These are phyloP conservation scores for Philonicus albiceps DNA, from an alignment of 2,888 invertebrate genomes.

Conservation along the genomic window DNA sequence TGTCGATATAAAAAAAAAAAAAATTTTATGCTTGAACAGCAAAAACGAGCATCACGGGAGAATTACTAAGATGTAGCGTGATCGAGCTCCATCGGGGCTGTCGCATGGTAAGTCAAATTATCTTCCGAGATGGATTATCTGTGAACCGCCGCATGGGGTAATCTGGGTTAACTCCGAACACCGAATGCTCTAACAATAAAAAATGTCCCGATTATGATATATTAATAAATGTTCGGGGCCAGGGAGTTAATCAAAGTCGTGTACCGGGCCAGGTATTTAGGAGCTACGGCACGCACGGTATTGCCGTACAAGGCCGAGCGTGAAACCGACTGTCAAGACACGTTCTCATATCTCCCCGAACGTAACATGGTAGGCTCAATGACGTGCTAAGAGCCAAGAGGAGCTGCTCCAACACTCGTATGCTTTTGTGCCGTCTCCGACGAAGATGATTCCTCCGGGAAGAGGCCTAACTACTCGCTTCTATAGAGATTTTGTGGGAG, in stretches of 20 bases:
- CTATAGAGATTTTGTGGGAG: constrained; percentile 41
- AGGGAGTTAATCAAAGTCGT: constrained; percentile 47
- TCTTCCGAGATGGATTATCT: constrained; percentile 40
- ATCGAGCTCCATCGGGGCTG: constrained; percentile 26
- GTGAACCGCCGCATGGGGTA: constrained; percentile 40
- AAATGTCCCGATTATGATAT: constrained; percentile 38
- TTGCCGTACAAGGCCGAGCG: constrained; percentile 35
- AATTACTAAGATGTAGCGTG: constrained; percentile 23
- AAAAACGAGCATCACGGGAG: not conserved
- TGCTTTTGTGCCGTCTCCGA: not conserved
- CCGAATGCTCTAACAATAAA: not conserved
- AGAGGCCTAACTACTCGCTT: not conserved
- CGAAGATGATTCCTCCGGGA: not conserved
- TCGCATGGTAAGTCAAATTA: constrained; percentile 40
- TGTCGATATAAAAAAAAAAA: not conserved
- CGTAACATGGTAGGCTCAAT: constrained; percentile 27
- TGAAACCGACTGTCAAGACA: constrained; percentile 48
- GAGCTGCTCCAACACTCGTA: not conserved
- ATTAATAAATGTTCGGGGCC: constrained; percentile 43
- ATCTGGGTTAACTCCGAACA: constrained; percentile 15
- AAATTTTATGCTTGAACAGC: not conserved
- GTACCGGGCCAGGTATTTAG: constrained; percentile 19
- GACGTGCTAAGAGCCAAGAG: constrained; percentile 33
- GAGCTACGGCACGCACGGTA: constrained; percentile 32
- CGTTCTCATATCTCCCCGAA: constrained; percentile 20